phyloP scores from a whole-genome alignment of 2,888 invertebrate species.

The Uropetala carovei region DNA sequence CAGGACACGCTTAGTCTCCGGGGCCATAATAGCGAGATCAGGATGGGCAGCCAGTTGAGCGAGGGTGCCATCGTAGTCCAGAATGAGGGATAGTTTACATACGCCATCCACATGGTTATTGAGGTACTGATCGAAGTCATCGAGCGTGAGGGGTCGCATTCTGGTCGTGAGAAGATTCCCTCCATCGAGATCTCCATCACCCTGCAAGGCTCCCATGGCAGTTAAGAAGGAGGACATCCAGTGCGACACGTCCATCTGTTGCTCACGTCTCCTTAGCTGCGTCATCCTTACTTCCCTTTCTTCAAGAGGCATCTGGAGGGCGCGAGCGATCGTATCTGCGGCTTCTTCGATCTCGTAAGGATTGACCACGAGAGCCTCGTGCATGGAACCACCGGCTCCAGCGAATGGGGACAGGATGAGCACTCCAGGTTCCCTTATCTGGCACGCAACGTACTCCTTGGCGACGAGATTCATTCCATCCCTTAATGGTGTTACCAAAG shows the following conservation, averaged over 20 bases:
- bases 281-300: slow-evolving; percentile 92
- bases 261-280: slow-evolving; percentile 87
- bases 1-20: slow-evolving; percentile 89
- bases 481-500: slow-evolving; percentile 90
- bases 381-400: slow-evolving; percentile 95
- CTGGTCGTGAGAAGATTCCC: slow-evolving; percentile 90
- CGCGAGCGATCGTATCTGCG: slow-evolving; percentile 91
- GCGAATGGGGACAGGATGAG: slow-evolving; percentile 93
- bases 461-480: slow-evolving; percentile 95
- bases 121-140: slow-evolving; percentile 93
- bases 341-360: slow-evolving; percentile 93
- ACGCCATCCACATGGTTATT: slow-evolving; percentile 81
- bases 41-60: slow-evolving; percentile 94
- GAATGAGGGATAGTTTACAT: slow-evolving; percentile 85
- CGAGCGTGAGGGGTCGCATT: slow-evolving; percentile 93
- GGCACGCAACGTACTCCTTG: slow-evolving; percentile 95
- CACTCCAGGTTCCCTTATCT: slow-evolving; percentile 91
- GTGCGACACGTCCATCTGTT: slow-evolving; percentile 89
- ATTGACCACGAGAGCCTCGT: slow-evolving; percentile 92
- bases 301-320: slow-evolving; percentile 93
- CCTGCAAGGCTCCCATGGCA: slow-evolving; percentile 87
- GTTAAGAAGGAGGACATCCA: slow-evolving; percentile 94
- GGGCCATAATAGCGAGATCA: slow-evolving; percentile 89
- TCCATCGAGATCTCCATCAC: slow-evolving; percentile 81
- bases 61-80: slow-evolving; percentile 93